Conservation (phyloP, 2,888 invertebrate genomes). For the Epinotia brunnichana region DNA sequence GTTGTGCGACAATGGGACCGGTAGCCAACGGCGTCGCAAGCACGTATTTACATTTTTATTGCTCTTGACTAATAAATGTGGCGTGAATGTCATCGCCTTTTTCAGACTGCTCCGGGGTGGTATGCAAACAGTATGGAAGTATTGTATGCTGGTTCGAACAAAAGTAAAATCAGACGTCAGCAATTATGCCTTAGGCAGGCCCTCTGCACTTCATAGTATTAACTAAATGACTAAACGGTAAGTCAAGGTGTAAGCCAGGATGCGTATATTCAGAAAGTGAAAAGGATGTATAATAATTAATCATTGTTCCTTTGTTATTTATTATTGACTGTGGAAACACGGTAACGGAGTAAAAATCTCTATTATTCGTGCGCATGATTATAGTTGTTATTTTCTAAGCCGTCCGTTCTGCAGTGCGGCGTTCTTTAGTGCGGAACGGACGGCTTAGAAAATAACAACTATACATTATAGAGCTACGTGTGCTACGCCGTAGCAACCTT, state of each 20-base stretch:
- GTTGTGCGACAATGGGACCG: constrained; percentile 58
- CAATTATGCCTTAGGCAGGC: background rate
- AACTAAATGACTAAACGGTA: background rate
- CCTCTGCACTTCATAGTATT: background rate
- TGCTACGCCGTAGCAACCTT: constrained; percentile 35
- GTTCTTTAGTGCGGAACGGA: too few relatives aligned
- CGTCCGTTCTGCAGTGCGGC: too few relatives aligned
- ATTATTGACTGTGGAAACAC: background rate
- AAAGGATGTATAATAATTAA: background rate
- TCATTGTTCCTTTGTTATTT: too few relatives aligned
- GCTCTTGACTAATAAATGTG: constrained; percentile 55
- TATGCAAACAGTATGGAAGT: constrained; percentile 1
- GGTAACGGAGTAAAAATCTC: background rate
- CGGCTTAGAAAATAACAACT: too few relatives aligned
- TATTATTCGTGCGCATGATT: background rate
- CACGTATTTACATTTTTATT: constrained; percentile 71
- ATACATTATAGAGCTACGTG: constrained; percentile 23
- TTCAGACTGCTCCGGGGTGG: constrained; percentile 29
- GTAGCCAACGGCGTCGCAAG: constrained; percentile 62
- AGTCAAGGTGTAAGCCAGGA: background rate
- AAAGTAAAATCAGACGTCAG: background rate
- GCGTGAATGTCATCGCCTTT: constrained; percentile 45
- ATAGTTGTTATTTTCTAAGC: too few relatives aligned
- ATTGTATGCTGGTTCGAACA: constrained; percentile 2
- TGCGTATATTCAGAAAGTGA: background rate